phyloP scores from a whole-genome alignment of 1,140 invertebrate species.

The Homalodisca vitripennis region DNA sequence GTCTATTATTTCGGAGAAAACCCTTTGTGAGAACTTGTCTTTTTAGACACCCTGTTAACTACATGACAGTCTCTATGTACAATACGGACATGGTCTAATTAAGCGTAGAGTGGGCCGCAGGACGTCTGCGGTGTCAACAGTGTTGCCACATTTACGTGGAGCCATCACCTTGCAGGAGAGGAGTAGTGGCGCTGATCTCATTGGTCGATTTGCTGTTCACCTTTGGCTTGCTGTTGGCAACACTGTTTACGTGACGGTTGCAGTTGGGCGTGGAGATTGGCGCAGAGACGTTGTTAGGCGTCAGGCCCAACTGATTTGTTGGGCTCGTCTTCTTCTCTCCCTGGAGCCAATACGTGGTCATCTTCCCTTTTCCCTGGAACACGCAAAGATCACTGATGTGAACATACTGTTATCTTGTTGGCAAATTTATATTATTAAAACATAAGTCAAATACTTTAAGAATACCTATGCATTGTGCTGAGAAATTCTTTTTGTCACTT shows the following conservation, averaged over 20 bases:
- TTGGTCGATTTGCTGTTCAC: constrained; percentile 34
- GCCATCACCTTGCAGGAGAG: constrained; percentile 41
- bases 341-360: constrained; percentile 88
- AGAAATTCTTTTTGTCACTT: no score
- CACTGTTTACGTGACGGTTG: constrained; percentile 21
- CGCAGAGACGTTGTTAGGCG: constrained; percentile 1
- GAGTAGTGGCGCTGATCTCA: constrained; percentile 41
- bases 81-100: no score
- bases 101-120: neutral
- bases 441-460: no score
- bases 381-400: no score
- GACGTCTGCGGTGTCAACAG: neutral
- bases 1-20: no score
- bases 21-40: no score
- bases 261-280: constrained; percentile 19
- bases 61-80: no score
- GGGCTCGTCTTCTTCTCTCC: constrained; percentile 56
- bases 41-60: no score
- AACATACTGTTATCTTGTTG: no score
- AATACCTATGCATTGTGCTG: no score
- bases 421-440: no score
- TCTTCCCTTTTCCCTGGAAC: constrained; percentile 80
- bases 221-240: constrained; percentile 35
- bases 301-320: neutral
- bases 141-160: constrained; percentile 4